Base-by-base conservation (phyloP, 2,113 vertebrate genomes). In the Carollia perspicillata region DNA sequence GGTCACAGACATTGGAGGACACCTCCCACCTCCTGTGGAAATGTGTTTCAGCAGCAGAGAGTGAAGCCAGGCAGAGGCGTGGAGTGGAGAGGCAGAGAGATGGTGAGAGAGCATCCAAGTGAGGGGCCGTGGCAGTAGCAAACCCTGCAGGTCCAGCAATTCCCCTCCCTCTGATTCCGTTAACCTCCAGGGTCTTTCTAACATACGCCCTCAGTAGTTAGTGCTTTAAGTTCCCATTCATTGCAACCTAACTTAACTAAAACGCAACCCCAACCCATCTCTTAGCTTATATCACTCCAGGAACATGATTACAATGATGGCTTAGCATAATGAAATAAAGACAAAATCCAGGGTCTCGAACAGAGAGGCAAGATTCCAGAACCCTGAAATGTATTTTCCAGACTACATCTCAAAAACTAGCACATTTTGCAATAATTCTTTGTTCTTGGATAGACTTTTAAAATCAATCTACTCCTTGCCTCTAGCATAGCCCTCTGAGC, bases 401-500 rank as follows among this genome's bases (percentile, higher is more conserved):
- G 84, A 91, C 30, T 26, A 40, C 65, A 51, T 33, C n/a, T 60
- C 44, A 44, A 40, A 95, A 94, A 83, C 6, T 0, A 88, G 68
- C 4, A 79, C 35, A 89, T 72, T 93, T 69, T 96, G 69, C 55
- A 92, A 65, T 60, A 72, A 83, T 79, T 63, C 49, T 94, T 93
- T 72, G 35, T 94, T 97, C 58, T 79, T 69, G 53, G 33, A 44
- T 75, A 79, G 40, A 87, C 47, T 95, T 89, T 93, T 11, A 47
- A 93, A 92, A n/a, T 77, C 47, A 84, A 2, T 91, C 68, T 78
- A 35, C 55, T 81, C 47, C 42, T 94, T 89, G 65, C 55, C 86
- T 96, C 49, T 13, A 96, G 93, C 85, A 87, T 40, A 91, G 89
- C 60, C 47, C 81, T 93, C 51, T 83, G 72, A 94, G 93, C 96